Conservation (phyloP, 2,888 invertebrate species). For the Eustalomyia histrio region DNA sequence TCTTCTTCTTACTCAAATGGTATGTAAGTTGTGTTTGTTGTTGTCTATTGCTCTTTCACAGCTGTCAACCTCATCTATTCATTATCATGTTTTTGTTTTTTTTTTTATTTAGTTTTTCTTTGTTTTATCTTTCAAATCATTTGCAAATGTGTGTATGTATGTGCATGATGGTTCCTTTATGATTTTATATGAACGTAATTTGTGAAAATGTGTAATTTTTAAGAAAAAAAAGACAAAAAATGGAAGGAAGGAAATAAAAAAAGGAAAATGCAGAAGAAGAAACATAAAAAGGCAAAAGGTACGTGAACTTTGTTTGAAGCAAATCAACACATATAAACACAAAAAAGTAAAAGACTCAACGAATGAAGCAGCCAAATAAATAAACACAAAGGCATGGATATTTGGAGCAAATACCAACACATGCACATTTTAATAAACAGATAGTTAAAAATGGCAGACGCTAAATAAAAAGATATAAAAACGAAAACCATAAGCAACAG, state of each 20-base stretch:
- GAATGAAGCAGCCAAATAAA: slow-evolving; percentile 27
- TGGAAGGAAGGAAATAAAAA: slow-evolving; percentile 1
- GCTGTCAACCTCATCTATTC: slow-evolving; percentile 70
- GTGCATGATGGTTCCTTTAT: slow-evolving; percentile 7
- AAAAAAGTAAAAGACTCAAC: slow-evolving; percentile 7
- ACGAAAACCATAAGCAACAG: slow-evolving; percentile 23
- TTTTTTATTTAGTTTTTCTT: slow-evolving; percentile 8
- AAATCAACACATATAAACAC: slow-evolving; percentile 30
- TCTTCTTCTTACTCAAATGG: neutral
- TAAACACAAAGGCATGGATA: neutral
- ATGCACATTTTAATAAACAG: slow-evolving; percentile 12
- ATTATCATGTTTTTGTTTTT: slow-evolving; percentile 48
- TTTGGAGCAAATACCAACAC: neutral
- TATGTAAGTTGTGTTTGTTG: neutral
- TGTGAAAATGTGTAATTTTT: slow-evolving; percentile 16
- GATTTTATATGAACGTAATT: slow-evolving; percentile 34
- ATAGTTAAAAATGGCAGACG: slow-evolving; percentile 3
- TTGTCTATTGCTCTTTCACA: slow-evolving; percentile 64
- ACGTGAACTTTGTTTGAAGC: slow-evolving; percentile 64
- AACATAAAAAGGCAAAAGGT: slow-evolving; percentile 53
- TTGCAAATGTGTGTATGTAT: slow-evolving; percentile 2
- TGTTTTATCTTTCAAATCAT: slow-evolving; percentile 11
- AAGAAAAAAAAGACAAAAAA: slow-evolving; percentile 8
- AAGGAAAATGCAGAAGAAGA: neutral
- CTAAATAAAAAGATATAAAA: slow-evolving; percentile 5